Percentiles rank a stretch among this genome's conserved stretches.
phyloP scores from a whole-genome alignment of 2,797 vertebrate genomes.

The Melanotaenia nigrans region DNA sequence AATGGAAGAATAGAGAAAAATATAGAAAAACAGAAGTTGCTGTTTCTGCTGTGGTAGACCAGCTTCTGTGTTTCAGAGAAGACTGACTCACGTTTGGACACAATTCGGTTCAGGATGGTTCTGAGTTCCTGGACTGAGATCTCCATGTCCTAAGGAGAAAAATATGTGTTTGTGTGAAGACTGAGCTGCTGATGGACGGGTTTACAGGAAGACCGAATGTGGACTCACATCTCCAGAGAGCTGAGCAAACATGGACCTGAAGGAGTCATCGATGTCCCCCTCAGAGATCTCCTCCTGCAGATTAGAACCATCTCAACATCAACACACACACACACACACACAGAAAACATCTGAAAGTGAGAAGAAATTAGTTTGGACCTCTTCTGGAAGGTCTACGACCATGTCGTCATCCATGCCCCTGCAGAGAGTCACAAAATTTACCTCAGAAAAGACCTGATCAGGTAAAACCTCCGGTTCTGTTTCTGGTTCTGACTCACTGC shows the following conservation, averaged over 20 bases:
- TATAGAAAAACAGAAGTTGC: too few species aligned
- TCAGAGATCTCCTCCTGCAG: conserved; percentile 84
- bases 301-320: neutral
- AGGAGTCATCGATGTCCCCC: conserved; percentile 84
- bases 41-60: too few species aligned
- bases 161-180: neutral
- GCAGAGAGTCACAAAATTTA: conserved; percentile 28
- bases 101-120: conserved; percentile 87
- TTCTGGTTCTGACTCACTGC: conserved; percentile 72
- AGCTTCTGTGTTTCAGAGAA: too few species aligned
- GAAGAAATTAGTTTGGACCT: conserved; percentile 75
- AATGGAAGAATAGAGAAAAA: too few species aligned
- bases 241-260: conserved; percentile 86
- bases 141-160: conserved; percentile 79
- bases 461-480: neutral
- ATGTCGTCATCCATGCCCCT: conserved; percentile 90
- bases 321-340: neutral
- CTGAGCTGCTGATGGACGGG: fast-evolving
- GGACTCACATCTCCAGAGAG: conserved; percentile 87
- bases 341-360: too few species aligned
- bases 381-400: conserved; percentile 79
- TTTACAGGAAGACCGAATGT: too few species aligned
- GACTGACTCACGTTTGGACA: conserved; percentile 83
- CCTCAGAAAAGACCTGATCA: conserved; percentile 1
- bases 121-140: conserved; percentile 85